Evolutionary conservation across 2,797 vertebrate genomes (phyloP), one percentile per base, ranked within the genome.

Genomic region (Molossus alvarezi): DNA sequence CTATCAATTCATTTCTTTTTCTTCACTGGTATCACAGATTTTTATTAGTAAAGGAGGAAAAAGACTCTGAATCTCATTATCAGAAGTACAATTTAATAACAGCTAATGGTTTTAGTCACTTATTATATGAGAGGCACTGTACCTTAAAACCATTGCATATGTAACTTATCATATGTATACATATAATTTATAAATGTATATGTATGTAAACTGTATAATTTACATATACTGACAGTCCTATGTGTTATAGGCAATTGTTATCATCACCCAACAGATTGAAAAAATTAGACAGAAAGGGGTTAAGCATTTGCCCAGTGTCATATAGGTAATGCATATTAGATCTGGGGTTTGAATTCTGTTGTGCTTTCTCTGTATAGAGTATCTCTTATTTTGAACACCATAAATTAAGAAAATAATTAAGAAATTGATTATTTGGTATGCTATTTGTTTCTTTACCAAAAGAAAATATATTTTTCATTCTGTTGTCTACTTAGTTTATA

Each of bases 381-480:
- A 85, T 11, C 27, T 25, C 37, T 88, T 65, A 87, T n/a, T 91
- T 72, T 88, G 48, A 41, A 45, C 11, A 51, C 48, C n/a, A 45
- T 69, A 64, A 80, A 76, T 80, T 88, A 84, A 73, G 41, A 82
- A 79, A 90, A 88, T 12, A 18, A 75, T 94, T 62, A 76, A 71
- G 45, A 95, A 89, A 88, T 81, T 41, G 64, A 71, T 81, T 81
- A 45, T 79, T 88, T 79, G 21, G 65, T 58, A 33, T 71, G 25
- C 41, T 53, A 75, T 45, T 82, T 94, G 82, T 81, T 88, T 94
- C 60, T 85, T 88, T 33, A 75, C 23, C 37, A 64, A n/a, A 95
- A 94, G 33, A 90, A 94, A 80, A 86, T 13, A 55, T 14, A 60
- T 37, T 89, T 95, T 95, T 91, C 27, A 72, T 87, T 89, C n/a